phyloP scores from a whole-genome alignment of 2,888 invertebrate genomes.

The Frankliniella intonsa region DNA sequence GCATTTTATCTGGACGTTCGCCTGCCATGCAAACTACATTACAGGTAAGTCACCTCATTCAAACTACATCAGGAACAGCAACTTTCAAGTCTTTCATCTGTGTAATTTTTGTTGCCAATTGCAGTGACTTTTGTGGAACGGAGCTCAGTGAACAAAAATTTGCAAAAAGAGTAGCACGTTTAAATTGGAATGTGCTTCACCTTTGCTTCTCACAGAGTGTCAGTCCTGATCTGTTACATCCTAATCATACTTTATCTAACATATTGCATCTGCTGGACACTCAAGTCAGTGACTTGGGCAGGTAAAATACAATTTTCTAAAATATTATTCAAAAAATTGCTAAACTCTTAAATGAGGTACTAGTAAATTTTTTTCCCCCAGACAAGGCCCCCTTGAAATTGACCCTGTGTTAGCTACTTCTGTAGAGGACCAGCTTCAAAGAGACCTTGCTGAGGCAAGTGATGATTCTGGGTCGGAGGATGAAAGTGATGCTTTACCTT shows the following conservation, averaged over 20 bases:
- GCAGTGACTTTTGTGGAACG: constrained; percentile 75
- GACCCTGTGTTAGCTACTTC: constrained; percentile 54
- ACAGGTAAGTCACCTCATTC: constrained; percentile 51
- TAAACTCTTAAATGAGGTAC: constrained; percentile 29
- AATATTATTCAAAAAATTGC: constrained; percentile 27
- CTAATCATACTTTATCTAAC: constrained; percentile 68
- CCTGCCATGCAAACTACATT: constrained; percentile 68
- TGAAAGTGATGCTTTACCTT: constrained; percentile 64
- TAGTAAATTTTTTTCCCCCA: constrained; percentile 40
- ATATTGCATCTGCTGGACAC: constrained; percentile 64
- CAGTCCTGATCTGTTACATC: constrained; percentile 57
- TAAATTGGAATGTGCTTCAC: constrained; percentile 75
- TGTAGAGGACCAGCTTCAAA: constrained; percentile 57
- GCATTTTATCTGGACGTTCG: constrained; percentile 78
- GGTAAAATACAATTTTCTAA: constrained; percentile 49
- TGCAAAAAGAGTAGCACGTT: constrained; percentile 65
- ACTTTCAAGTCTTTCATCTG: constrained; percentile 17
- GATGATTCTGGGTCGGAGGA: constrained; percentile 67
- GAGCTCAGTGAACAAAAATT: constrained; percentile 69
- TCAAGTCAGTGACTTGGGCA: constrained; percentile 64
- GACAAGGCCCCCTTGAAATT: constrained; percentile 60
- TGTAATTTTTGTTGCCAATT: constrained; percentile 38
- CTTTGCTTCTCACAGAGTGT: constrained; percentile 74
- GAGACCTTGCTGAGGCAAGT: constrained; percentile 55
- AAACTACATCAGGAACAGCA: constrained; percentile 28